These are phyloP conservation scores for Crocuta crocuta DNA, from an alignment of 2,113 vertebrate genomes.

Conservation along the genomic window DNA sequence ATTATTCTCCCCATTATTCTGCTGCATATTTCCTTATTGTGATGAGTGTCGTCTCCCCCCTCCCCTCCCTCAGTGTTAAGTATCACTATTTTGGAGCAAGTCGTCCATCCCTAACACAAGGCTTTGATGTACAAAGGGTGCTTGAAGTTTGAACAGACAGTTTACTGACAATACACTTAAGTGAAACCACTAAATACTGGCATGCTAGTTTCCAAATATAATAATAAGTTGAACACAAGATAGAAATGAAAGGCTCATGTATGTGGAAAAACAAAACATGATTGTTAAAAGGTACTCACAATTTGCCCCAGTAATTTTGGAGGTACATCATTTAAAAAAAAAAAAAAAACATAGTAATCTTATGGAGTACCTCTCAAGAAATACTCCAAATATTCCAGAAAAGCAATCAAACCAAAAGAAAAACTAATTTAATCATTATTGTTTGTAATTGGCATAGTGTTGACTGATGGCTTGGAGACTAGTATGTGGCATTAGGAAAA, in stretches of 20 bases:
- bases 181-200: not conserved
- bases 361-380: not conserved
- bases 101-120: no score
- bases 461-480: not conserved
- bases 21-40: not conserved
- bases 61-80: not conserved
- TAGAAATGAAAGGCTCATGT: not conserved
- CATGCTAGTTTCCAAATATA: not conserved
- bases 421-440: not conserved
- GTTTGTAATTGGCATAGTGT: not conserved
- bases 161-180: not conserved
- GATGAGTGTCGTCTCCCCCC: accelerated
- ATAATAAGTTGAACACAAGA: not conserved
- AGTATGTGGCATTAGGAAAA: not conserved
- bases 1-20: not conserved
- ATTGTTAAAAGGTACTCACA: not conserved
- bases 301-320: not conserved
- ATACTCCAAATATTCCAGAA: not conserved
- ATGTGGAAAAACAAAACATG: not conserved
- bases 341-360: not conserved
- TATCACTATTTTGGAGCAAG: not conserved
- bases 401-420: not conserved
- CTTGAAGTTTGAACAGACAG: not conserved
- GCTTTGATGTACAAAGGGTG: not conserved
- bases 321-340: not conserved